These are phyloP conservation scores for Trematocara zebra DNA, from an alignment of 2,113 vertebrate species.

Conservation along the genomic window DNA sequence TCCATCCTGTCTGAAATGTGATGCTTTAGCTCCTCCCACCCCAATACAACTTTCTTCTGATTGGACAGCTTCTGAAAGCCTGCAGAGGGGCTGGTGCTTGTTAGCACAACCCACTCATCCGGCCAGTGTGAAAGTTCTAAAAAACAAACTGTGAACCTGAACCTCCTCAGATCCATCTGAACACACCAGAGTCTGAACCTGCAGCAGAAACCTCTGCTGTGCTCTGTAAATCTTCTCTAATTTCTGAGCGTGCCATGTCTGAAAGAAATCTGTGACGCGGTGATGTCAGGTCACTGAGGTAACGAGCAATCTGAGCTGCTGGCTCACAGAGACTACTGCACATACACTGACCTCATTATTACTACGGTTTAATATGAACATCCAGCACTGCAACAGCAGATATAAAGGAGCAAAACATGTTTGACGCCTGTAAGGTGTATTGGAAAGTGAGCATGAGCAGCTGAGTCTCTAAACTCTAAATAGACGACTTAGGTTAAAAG, in stretches of 20 bases:
- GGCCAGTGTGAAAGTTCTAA: not conserved
- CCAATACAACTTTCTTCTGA: not conserved
- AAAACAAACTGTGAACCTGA: not conserved
- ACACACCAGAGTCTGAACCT: not conserved
- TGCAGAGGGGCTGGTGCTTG: not conserved
- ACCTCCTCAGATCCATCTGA: not conserved
- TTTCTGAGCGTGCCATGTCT: not conserved
- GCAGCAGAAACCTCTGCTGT: not conserved
- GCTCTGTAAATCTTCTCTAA: not conserved
- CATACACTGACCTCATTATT: not conserved
- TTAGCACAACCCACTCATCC: not conserved
- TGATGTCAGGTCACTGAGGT: not conserved
- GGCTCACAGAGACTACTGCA: not conserved
- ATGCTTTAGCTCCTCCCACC: not conserved
- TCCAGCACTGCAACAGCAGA: not conserved
- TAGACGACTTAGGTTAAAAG: not conserved
- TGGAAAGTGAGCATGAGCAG: not conserved
- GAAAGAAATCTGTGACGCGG: not conserved
- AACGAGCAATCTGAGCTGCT: not conserved
- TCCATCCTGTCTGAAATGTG: not conserved
- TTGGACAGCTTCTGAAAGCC: not conserved
- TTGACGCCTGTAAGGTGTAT: not conserved
- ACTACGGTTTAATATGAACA: not conserved
- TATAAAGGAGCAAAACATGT: not conserved
- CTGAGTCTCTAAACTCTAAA: not conserved